Evolutionary conservation across 1,140 invertebrate species (phyloP).

Genomic region (Drosophila persimilis): DNA sequence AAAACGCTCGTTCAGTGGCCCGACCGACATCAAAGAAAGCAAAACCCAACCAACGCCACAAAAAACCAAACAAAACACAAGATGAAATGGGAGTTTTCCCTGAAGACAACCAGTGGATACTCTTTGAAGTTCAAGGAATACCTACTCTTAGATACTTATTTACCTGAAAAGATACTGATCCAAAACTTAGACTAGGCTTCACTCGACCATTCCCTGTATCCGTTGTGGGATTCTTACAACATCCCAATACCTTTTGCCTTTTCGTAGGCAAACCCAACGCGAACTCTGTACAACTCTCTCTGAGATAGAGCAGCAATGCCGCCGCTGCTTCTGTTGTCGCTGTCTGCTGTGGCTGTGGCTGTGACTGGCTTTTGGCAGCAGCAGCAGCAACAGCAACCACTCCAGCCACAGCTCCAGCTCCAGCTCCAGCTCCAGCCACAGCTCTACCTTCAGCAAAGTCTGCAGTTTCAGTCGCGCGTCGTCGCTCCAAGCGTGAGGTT

Average conservation of each 20-base stretch:
- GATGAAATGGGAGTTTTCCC: not conserved
- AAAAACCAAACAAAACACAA: constrained; percentile 6
- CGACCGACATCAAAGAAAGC: constrained; percentile 65
- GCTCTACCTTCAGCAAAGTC: constrained; percentile 66
- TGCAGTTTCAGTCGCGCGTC: constrained; percentile 75
- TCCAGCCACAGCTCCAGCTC: constrained; percentile 31
- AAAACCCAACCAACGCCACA: constrained; percentile 55
- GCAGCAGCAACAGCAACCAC: not conserved
- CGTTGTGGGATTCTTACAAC: too few relatives aligned
- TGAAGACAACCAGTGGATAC: constrained; percentile 15
- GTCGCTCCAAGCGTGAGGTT: constrained; percentile 72
- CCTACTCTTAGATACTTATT: too few relatives aligned
- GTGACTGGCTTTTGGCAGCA: constrained; percentile 44
- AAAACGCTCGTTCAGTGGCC: constrained; percentile 43
- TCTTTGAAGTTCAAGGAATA: not conserved
- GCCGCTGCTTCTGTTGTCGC: not conserved
- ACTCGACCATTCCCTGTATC: too few relatives aligned
- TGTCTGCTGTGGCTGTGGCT: not conserved
- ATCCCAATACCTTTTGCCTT: not conserved
- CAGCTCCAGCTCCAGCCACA: constrained; percentile 49
- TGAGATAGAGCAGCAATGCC: constrained; percentile 28
- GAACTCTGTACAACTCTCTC: constrained; percentile 27
- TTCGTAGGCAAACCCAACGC: constrained; percentile 8
- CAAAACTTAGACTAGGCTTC: too few relatives aligned
- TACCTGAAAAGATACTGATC: too few relatives aligned